Percentiles rank a stretch among this genome's conserved stretches.
phyloP scores from a whole-genome alignment of 2,888 invertebrate genomes.

The Torymus texanus region DNA sequence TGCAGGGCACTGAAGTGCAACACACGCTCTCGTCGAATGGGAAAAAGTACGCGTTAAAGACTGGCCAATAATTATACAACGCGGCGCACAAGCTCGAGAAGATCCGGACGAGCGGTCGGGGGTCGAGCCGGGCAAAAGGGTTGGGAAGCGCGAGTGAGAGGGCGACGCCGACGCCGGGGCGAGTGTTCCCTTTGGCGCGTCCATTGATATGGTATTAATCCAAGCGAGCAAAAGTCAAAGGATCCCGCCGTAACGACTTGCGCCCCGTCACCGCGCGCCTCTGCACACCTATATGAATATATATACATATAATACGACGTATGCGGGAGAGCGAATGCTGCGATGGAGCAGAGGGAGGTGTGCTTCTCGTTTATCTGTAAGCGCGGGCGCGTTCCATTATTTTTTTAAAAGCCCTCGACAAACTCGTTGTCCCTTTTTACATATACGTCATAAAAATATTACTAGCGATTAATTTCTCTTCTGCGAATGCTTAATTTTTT shows the following conservation, averaged over 20 bases:
- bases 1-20: conserved; percentile 18
- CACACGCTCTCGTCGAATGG: not conserved
- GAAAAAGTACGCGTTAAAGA: conserved; percentile 23
- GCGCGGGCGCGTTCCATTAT: conserved; percentile 7
- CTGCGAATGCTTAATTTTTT: not conserved
- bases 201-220: conserved; percentile 70
- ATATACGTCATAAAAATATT: no score
- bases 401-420: conserved; percentile 10
- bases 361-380: not conserved
- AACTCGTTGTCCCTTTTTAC: not conserved
- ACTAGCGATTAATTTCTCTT: no score
- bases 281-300: not conserved
- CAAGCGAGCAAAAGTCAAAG: conserved; percentile 67
- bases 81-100: conserved; percentile 4
- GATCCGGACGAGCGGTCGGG: not conserved
- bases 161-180: conserved; percentile 16
- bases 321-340: no score
- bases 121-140: conserved; percentile 5
- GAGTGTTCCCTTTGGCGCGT: conserved; percentile 64
- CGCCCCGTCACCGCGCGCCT: not conserved
- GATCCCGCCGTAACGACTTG: conserved; percentile 55
- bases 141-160: not conserved
- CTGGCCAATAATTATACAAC: conserved; percentile 44
- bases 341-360: not conserved
- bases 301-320: no score